phyloP scores from a whole-genome alignment of 2,888 invertebrate species.

The Agelastica alni region DNA sequence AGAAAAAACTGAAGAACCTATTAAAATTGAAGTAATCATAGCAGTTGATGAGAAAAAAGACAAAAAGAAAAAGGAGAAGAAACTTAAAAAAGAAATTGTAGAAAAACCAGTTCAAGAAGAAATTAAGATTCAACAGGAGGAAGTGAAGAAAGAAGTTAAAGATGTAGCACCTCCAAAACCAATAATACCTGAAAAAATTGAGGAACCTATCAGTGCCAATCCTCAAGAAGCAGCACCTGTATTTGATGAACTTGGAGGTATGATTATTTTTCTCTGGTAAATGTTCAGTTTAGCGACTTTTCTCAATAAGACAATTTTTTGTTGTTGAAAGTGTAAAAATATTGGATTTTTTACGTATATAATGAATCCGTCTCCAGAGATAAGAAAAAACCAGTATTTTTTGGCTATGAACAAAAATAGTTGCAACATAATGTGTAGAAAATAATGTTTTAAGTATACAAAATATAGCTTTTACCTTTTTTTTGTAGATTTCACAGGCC shows the following conservation, averaged over 20 bases:
- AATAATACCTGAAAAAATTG: slow-evolving; percentile 2
- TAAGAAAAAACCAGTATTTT: too few relatives aligned
- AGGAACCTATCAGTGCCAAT: slow-evolving; percentile 2
- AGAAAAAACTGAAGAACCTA: slow-evolving; percentile 38
- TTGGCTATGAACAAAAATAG: too few relatives aligned
- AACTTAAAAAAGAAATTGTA: slow-evolving; percentile 43
- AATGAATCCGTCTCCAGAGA: too few relatives aligned
- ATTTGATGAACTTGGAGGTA: slow-evolving; percentile 67
- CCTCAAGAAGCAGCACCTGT: slow-evolving; percentile 50
- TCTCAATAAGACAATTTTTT: too few relatives aligned
- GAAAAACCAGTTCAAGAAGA: slow-evolving; percentile 28
- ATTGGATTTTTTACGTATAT: too few relatives aligned
- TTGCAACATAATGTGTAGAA: too few relatives aligned
- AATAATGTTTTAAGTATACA: too few relatives aligned
- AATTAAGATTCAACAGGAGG: slow-evolving; percentile 34
- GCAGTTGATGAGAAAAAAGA: slow-evolving; percentile 51
- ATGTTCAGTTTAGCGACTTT: too few relatives aligned
- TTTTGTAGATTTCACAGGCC: too few relatives aligned
- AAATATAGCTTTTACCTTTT: too few relatives aligned
- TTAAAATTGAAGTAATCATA: slow-evolving; percentile 39
- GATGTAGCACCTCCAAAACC: slow-evolving; percentile 18
- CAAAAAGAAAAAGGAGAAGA: slow-evolving; percentile 52
- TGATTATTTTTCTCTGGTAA: too few relatives aligned
- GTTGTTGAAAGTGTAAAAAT: too few relatives aligned
- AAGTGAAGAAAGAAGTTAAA: slow-evolving; percentile 33